Evolutionary conservation across 1,140 invertebrate genomes (phyloP).

Genomic region (Venustaconcha ellipsiformis): DNA sequence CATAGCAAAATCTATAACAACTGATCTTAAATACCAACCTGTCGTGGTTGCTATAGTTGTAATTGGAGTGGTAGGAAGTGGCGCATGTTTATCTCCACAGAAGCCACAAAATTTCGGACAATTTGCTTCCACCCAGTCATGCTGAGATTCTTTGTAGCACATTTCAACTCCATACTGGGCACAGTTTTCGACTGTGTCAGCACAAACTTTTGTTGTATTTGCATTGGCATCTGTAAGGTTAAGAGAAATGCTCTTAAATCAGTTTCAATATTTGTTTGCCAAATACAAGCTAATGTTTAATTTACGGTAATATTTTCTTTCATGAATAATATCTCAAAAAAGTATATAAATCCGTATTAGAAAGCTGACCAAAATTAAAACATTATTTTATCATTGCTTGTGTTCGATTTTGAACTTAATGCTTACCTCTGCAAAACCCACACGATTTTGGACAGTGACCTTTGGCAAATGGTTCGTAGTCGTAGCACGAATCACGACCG

Average conservation of each 20-base stretch:
- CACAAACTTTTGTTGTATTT: not conserved
- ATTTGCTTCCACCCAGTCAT: slow-evolving; percentile 16
- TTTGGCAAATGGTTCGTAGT: slow-evolving; percentile 24
- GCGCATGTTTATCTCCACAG: slow-evolving; percentile 19
- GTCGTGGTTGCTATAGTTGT: slow-evolving; percentile 4
- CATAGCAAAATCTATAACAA: too few relatives aligned
- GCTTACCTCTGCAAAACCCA: slow-evolving; percentile 17
- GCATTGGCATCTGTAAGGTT: too few relatives aligned
- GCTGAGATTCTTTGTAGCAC: slow-evolving; percentile 4
- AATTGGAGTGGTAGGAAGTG: not conserved
- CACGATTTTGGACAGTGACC: slow-evolving; percentile 23
- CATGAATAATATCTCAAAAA: too few relatives aligned
- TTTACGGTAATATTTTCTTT: too few relatives aligned
- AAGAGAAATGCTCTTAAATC: too few relatives aligned
- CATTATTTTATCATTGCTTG: too few relatives aligned
- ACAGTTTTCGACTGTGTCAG: slow-evolving; percentile 8
- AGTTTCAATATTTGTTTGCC: too few relatives aligned
- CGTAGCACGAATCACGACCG: slow-evolving; percentile 23
- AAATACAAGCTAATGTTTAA: too few relatives aligned
- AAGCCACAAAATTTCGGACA: slow-evolving; percentile 27
- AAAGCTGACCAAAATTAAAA: too few relatives aligned
- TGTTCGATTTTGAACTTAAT: too few relatives aligned
- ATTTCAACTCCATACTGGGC: slow-evolving; percentile 1
- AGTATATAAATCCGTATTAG: too few relatives aligned
- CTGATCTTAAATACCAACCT: not conserved